Evolutionary conservation across 2,888 invertebrate genomes (phyloP), one percentile per base, ranked within the genome.

Genomic region (Diaphora mendica): DNA sequence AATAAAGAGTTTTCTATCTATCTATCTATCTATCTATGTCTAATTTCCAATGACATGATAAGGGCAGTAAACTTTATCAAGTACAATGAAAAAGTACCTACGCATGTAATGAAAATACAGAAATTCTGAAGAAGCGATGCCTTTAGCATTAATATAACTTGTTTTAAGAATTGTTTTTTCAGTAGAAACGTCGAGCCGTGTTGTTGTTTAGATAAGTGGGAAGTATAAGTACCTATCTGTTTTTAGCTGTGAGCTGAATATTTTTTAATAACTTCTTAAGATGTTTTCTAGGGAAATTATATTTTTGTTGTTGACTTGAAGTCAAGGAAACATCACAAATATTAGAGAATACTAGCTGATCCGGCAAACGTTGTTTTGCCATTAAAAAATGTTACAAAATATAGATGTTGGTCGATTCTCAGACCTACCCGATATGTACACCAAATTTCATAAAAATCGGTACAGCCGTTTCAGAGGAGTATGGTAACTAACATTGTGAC

Each of bases 191-290:
- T 17, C 42, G 26, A 8, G 42, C 26, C 26, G 65, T 66, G 42
- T 66, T 42, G 65, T 42, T 65, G 39, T 15, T n/a, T 39, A 65
- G n/a, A 42, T 65, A 33, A 59, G n/a, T 65, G 65, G n/a, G n/a
- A 39, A n/a, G 20, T 59, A 42, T 39, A n/a, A 39, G 23, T 65
- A 65, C 65, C 39, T 65, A 42, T n/a, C 39, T 35, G 13, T 65
- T 15, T 59, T 26, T 26, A 59, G 59, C 26, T 26, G 59, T 15
- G 26, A 26, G 59, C 59, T 5, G 26, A 26, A 59, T 26, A 26
- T 59, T 59, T 59, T 59, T 59, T 26, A 26, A 59, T 26, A 13
- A 26, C 4, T 26, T 59, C 4, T 26, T 59, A 9, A 26, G 59
- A 59, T 4, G 4, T 26, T 59, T 55, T 59, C 15, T 0, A 59